Evolutionary conservation across 2,797 vertebrate genomes (phyloP).

Genomic region (Vireo griseus): DNA sequence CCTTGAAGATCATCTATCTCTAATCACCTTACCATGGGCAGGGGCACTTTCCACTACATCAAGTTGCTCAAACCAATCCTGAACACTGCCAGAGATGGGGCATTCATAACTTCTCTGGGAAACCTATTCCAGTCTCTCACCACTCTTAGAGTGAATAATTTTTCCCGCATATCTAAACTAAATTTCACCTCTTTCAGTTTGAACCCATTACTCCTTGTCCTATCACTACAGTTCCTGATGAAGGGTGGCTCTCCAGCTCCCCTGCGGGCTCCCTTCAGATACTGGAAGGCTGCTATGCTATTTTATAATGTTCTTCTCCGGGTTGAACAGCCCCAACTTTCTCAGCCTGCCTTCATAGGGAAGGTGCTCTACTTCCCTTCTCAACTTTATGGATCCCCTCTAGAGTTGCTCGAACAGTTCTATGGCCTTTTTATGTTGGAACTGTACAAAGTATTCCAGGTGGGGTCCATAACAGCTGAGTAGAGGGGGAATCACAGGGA

Average conservation of each 20-base stretch:
- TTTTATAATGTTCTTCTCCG: too few relatives aligned
- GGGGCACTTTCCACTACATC: neutral
- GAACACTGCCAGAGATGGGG: neutral
- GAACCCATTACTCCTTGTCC: neutral
- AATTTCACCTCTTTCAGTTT: neutral
- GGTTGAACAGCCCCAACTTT: rapidly evolving
- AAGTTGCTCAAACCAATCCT: neutral
- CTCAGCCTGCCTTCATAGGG: neutral
- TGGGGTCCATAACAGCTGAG: neutral
- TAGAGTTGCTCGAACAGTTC: neutral
- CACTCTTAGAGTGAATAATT: neutral
- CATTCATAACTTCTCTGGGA: too few relatives aligned
- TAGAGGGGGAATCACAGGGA: neutral
- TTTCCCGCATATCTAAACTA: neutral
- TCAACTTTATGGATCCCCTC: neutral
- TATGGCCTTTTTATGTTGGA: too few relatives aligned
- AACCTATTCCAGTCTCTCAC: neutral
- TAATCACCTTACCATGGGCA: neutral
- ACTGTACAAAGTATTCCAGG: rapidly evolving
- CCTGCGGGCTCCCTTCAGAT: neutral
- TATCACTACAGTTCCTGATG: neutral
- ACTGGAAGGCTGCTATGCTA: neutral
- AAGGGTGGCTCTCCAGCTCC: neutral
- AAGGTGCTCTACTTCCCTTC: neutral
- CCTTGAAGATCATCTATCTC: neutral